Base-by-base conservation (phyloP, 1,140 invertebrate species). In the Cotesia chilonis region DNA sequence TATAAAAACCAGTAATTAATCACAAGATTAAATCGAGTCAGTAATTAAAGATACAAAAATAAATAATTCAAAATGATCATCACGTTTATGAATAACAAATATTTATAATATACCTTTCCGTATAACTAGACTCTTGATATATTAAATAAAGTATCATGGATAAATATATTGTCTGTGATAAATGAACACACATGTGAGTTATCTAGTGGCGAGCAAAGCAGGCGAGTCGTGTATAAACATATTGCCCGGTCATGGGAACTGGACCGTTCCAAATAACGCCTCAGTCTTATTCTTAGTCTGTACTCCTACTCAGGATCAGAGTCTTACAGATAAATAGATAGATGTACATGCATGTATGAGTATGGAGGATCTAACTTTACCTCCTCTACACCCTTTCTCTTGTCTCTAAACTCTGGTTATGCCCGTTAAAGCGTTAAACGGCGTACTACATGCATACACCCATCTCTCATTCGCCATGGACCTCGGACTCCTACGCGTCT, bases 221-320 rank as follows among this genome's bases (percentile, higher is more conserved):
- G 7, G 41, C 41, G 35, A 52, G 41, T 68, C 20, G 51, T 68
- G 17, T 54, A 68, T 36, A 73, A 68, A 66, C 41, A 47, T 47
- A 47, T 47, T 74, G 75, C 68, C 70, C 63, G 59, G 66, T 36
- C 69, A 80, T 80, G 79, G 76, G 78, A 81, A 81, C 79, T 77
- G 74, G 76, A 80, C 67, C 74, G 77, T 74, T 78, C 74, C 69
- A 69, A 72, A 77, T 73, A 74, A 61, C 75, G 76, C 75, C 73
- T 77, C 68, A 71, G 63, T 37, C 41, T 52, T 52, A 69, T 54
- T 69, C 28, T 57, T 41, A 59, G 52, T 69, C 28, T 54, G 14
- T 41, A 20, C 14, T 12, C 47, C 35, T 47, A 47, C 41, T 47
- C 41, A 47, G 41, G 41, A 47, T 47, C 41, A 47, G 41, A 47